A percentile compares a stretch with the other conserved stretches of the same genome.
These are phyloP conservation scores for Ruditapes philippinarum DNA, from an alignment of 1,140 invertebrate genomes.

Conservation along the genomic window DNA sequence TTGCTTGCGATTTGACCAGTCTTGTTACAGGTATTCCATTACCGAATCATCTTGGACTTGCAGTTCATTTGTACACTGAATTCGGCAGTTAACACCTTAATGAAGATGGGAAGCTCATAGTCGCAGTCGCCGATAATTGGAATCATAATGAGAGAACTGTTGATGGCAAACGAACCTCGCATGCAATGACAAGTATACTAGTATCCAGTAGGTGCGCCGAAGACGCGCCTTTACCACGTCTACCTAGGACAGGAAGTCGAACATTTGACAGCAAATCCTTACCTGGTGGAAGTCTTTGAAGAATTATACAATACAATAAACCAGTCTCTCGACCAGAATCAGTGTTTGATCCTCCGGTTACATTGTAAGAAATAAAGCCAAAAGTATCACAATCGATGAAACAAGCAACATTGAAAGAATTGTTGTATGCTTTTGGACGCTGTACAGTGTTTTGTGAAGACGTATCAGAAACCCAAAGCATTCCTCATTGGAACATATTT, in stretches of 20 bases:
- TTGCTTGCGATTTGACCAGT: background rate
- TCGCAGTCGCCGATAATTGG: slow-evolving; percentile 47
- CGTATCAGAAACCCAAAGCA: background rate
- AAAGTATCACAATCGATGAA: background rate
- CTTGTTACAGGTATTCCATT: background rate
- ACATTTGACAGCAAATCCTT: background rate
- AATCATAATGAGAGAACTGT: slow-evolving; percentile 56
- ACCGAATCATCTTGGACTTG: slow-evolving; percentile 27
- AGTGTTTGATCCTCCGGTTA: background rate
- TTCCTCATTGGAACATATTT: slow-evolving; percentile 15
- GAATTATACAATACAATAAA: background rate
- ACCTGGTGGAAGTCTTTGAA: background rate
- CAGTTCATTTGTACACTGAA: background rate
- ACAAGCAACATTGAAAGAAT: background rate
- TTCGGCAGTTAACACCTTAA: slow-evolving; percentile 16
- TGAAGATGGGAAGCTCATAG: slow-evolving; percentile 31
- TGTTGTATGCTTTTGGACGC: background rate
- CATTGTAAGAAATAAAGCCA: background rate
- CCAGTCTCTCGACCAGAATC: background rate
- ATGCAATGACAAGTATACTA: background rate
- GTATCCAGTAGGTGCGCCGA: background rate
- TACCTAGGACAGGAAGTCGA: background rate
- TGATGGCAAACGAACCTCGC: slow-evolving; percentile 1
- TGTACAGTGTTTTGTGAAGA: background rate
- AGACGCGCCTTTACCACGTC: background rate